Evolutionary conservation across 2,797 vertebrate genomes (phyloP).

Genomic region (Gymnocypris eckloni): DNA sequence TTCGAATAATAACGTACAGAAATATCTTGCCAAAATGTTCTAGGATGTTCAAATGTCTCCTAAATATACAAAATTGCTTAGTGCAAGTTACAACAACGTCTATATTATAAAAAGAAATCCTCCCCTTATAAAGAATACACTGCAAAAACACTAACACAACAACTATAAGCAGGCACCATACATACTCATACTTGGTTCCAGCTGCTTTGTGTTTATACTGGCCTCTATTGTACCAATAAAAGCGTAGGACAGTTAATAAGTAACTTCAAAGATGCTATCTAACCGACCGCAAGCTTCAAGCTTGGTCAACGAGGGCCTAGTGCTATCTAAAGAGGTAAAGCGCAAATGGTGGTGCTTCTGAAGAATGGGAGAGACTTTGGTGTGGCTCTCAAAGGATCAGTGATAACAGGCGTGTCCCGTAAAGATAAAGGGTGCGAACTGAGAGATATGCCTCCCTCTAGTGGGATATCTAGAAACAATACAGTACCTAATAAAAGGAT

Average conservation of each 20-base stretch:
- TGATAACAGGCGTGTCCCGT: conserved; percentile 39
- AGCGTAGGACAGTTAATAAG: conserved; percentile 56
- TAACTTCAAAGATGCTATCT: conserved; percentile 20
- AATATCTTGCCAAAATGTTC: conserved; percentile 24
- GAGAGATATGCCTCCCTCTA: conserved; percentile 49
- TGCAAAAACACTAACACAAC: conserved; percentile 28
- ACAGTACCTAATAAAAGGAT: not conserved
- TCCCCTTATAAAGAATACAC: conserved; percentile 21
- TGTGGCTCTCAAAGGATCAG: conserved; percentile 29
- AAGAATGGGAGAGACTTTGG: conserved; percentile 41
- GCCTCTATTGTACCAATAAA: conserved; percentile 48
- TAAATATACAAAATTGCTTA: conserved; percentile 48
- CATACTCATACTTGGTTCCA: conserved; percentile 42
- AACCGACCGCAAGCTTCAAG: not conserved
- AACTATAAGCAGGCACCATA: conserved; percentile 45
- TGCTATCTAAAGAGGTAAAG: conserved; percentile 31
- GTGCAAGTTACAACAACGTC: conserved; percentile 30
- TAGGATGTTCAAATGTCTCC: not conserved
- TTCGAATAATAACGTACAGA: conserved; percentile 8
- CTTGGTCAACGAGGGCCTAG: conserved; percentile 18
- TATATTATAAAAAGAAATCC: conserved; percentile 45
- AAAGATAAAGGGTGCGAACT: conserved; percentile 42
- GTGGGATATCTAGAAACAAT: conserved; percentile 36
- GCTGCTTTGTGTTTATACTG: conserved; percentile 48
- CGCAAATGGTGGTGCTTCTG: conserved; percentile 4